A percentile compares a stretch with the other conserved stretches of the same genome.
These are phyloP conservation scores for Clarias fuscus DNA, from an alignment of 2,797 vertebrate genomes.

Conservation along the genomic window DNA sequence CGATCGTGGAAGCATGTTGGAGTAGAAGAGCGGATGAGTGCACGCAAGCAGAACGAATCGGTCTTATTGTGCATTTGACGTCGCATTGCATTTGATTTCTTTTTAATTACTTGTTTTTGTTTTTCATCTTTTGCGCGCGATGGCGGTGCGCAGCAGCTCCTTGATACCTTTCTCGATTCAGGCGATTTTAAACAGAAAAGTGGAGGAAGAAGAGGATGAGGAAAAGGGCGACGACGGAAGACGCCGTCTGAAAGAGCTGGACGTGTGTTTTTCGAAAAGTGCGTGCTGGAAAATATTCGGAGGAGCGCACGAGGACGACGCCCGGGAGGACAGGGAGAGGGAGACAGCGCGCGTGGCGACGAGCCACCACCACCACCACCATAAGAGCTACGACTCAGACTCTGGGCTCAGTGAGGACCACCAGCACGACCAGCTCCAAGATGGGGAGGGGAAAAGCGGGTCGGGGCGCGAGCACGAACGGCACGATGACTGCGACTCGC, in stretches of 20 bases:
- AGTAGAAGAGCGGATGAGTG: conserved; percentile 17
- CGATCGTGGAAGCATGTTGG: conserved; percentile 3
- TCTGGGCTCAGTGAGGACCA: conserved; percentile 89
- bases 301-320: conserved; percentile 69
- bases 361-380: conserved; percentile 66
- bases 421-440: conserved; percentile 65
- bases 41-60: background rate
- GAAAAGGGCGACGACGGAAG: conserved; percentile 36
- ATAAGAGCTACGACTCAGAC: conserved; percentile 87
- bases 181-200: conserved; percentile 93
- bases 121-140: conserved; percentile 63
- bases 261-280: conserved; percentile 79
- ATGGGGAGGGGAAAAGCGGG: conserved; percentile 67
- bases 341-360: conserved; percentile 63
- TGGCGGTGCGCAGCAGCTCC: conserved; percentile 87
- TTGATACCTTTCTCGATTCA: conserved; percentile 97
- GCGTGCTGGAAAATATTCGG: conserved; percentile 90
- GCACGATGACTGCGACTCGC: conserved; percentile 64
- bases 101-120: background rate
- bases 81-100: background rate
- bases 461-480: conserved; percentile 32
- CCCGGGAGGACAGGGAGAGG: conserved; percentile 59
- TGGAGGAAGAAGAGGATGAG: conserved; percentile 64
- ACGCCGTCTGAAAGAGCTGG: conserved; percentile 74
- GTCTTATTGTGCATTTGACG: background rate